Percentiles rank a stretch among this genome's conserved stretches.
These are phyloP conservation scores for Hipposideros larvatus DNA, from an alignment of 2,797 vertebrate genomes.

Conservation along the genomic window DNA sequence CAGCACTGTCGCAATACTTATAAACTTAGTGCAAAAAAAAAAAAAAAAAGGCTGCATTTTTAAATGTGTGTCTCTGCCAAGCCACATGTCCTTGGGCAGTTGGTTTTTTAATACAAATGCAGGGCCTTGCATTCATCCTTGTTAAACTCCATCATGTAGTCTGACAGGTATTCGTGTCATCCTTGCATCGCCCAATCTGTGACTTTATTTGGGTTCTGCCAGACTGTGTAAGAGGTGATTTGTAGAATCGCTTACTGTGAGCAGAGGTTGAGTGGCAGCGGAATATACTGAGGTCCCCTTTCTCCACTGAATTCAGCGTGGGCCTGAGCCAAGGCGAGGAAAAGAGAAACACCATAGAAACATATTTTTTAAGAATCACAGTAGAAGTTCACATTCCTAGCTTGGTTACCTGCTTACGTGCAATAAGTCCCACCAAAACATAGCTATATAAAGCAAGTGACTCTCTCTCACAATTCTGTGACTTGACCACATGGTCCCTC, in stretches of 20 bases:
- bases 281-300: fast-evolving
- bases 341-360: background rate
- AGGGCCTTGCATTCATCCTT: constrained; percentile 67
- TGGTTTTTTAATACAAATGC: constrained; percentile 46
- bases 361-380: background rate
- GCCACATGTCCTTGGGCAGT: constrained; percentile 32
- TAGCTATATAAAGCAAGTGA: background rate
- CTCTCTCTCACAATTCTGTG: background rate
- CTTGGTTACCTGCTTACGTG: background rate
- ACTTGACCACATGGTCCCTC: background rate
- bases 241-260: background rate
- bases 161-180: constrained; percentile 57
- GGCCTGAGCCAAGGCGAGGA: background rate
- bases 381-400: background rate
- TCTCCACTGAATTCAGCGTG: background rate
- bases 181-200: background rate
- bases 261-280: background rate
- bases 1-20: constrained; percentile 26
- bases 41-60: background rate
- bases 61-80: background rate
- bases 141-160: constrained; percentile 44
- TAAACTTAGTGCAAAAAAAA: background rate
- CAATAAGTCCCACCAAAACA: background rate
- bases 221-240: background rate
- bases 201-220: background rate